Base-by-base conservation (phyloP, 2,888 invertebrate genomes). In the Danaus chrysippus region DNA sequence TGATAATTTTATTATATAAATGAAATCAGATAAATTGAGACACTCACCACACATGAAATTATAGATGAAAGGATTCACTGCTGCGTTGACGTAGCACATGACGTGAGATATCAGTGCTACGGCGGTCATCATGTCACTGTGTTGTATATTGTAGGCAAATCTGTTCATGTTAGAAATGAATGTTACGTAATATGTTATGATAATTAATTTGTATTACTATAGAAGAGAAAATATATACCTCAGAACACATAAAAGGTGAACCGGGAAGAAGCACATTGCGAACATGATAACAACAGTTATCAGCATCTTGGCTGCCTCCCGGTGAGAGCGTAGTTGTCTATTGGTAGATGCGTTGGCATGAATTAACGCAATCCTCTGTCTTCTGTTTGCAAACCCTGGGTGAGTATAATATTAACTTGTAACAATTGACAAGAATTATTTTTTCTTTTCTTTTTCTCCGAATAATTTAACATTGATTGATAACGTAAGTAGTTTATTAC, bases 1-100 rank as follows among this genome's bases (percentile, higher is more conserved):
- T n/a, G n/a, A n/a, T n/a, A n/a, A n/a, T n/a, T n/a, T n/a, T n/a
- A n/a, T n/a, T n/a, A n/a, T n/a, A n/a, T n/a, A n/a, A n/a, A n/a
- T n/a, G n/a, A n/a, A 13, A 13, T 13, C 15, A 46, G 15, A 15
- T 1, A 56, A 56, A 56, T 15, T 41, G 52, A 60, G 15, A 64
- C 67, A 92, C 94, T 93, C 91, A 98, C 98, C 97, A 79, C 97
- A 97, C 97, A 98, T 97, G 81, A 98, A 98, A 88, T 98, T 98
- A 91, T 98, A 98, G 72, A 98, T 97, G 71, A 98, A 92, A 0
- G 98, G 98, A 87, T 98, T 98, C 71, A 97, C 93, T 0, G 97
- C 97, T 62, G 96, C 97, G 89, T 98, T 98, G 67, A 97, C 96
- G 85, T 98, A 98, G 80, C 96, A 97, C 76, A 98, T 92, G 93